A percentile compares a stretch with the other conserved stretches of the same genome.
These are phyloP conservation scores for Sycobia sp. DNA, from an alignment of 1,140 invertebrate genomes.

Conservation along the genomic window DNA sequence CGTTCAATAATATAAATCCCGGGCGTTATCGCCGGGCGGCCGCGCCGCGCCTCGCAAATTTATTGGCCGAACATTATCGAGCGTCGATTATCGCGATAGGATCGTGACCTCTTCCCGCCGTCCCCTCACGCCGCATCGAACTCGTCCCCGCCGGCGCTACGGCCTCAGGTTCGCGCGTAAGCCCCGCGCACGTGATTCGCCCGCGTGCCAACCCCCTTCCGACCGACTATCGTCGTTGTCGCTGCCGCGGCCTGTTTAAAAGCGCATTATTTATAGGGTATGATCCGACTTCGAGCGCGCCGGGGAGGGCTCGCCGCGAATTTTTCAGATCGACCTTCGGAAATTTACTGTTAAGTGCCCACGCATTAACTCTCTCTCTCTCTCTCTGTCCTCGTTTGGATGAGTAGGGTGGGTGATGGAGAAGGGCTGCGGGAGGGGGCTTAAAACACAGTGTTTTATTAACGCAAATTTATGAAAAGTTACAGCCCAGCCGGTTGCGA, in stretches of 20 bases:
- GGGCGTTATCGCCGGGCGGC: constrained; percentile 18
- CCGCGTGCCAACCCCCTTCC: too few relatives aligned
- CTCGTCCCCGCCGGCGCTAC: too few relatives aligned
- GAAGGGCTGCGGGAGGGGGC: background rate
- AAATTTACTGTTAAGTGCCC: constrained; percentile 26
- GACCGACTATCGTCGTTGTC: constrained; percentile 11
- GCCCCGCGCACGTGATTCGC: background rate
- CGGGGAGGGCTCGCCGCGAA: background rate
- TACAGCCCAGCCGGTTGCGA: background rate
- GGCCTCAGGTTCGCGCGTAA: too few relatives aligned
- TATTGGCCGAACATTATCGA: constrained; percentile 34
- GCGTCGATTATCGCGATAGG: constrained; percentile 36
- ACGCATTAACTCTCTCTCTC: background rate
- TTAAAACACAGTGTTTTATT: constrained; percentile 25
- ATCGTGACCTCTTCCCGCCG: constrained; percentile 8
- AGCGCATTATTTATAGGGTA: constrained; percentile 26
- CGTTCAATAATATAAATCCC: constrained; percentile 26
- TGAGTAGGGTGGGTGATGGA: too few relatives aligned
- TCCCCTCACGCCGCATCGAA: too few relatives aligned
- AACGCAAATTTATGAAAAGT: constrained; percentile 31
- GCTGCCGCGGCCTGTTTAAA: constrained; percentile 26
- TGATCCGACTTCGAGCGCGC: background rate
- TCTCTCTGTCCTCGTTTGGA: too few relatives aligned
- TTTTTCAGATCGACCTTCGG: constrained; percentile 23
- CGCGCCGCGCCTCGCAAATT: constrained; percentile 9